Evolutionary conservation across 2,888 invertebrate genomes (phyloP).

Genomic region (Argyresthia goedartella): DNA sequence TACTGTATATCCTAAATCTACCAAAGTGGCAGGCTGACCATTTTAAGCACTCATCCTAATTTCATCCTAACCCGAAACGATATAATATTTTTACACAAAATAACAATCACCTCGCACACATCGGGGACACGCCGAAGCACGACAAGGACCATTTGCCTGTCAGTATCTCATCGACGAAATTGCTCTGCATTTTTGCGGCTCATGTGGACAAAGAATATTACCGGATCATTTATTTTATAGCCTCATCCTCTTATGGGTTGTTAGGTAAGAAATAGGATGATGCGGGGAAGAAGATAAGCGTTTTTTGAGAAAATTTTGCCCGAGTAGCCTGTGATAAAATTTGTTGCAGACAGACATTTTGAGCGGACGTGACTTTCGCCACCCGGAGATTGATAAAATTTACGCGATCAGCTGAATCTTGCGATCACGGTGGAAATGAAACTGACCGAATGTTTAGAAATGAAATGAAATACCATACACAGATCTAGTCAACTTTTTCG

Average conservation of each 20-base stretch:
- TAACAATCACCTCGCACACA: too few species aligned
- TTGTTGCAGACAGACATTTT: background rate
- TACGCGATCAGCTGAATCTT: background rate
- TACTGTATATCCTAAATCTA: too few species aligned
- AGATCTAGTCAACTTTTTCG: too few species aligned
- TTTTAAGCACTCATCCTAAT: too few species aligned
- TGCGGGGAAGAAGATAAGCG: background rate
- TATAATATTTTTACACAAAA: too few species aligned
- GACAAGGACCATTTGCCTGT: background rate
- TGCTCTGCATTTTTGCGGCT: background rate
- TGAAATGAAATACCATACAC: too few species aligned
- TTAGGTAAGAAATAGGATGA: constrained; percentile 6
- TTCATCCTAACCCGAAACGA: too few species aligned
- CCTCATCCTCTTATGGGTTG: constrained; percentile 7
- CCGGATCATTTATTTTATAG: constrained; percentile 11
- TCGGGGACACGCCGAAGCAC: too few species aligned
- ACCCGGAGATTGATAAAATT: background rate
- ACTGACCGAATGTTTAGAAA: too few species aligned
- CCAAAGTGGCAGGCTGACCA: too few species aligned
- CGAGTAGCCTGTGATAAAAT: background rate
- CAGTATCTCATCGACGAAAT: background rate
- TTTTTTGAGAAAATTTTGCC: too few species aligned
- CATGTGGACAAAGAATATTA: constrained; percentile 8
- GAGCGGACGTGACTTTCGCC: background rate
- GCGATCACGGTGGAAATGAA: too few species aligned